Evolutionary conservation across 2,113 vertebrate species (phyloP).

Genomic region (Megaptera novaeangliae): DNA sequence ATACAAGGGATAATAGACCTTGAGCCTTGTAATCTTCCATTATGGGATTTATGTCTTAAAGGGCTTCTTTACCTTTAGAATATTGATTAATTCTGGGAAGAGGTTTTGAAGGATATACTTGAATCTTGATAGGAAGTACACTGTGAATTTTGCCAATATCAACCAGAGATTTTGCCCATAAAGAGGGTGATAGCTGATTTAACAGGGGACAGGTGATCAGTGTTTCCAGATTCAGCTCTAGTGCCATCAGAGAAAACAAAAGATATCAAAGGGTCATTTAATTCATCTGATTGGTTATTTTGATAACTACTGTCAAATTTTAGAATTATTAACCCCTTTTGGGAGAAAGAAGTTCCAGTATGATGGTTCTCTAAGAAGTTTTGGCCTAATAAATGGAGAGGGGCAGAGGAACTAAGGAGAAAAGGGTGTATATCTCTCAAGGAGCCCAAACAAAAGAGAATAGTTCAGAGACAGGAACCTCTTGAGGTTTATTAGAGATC

Average conservation of each 20-base stretch:
- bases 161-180: neutral
- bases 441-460: neutral
- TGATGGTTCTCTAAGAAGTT: neutral
- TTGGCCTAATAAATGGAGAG: neutral
- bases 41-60: neutral
- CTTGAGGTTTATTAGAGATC: neutral
- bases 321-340: neutral
- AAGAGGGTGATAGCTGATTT: neutral
- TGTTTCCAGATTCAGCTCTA: neutral
- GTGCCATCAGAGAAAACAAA: neutral
- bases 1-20: neutral
- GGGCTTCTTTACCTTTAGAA: neutral
- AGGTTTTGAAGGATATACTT: neutral
- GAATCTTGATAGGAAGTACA: neutral
- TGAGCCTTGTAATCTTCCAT: neutral
- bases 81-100: neutral
- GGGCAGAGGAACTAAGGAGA: neutral
- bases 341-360: neutral
- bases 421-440: neutral
- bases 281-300: neutral
- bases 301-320: neutral
- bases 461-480: neutral
- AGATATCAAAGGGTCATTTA: neutral
- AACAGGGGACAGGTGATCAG: neutral
- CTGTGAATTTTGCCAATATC: neutral